Base-by-base conservation (phyloP, 2,888 invertebrate genomes). In the Linnaemya vulpina region DNA sequence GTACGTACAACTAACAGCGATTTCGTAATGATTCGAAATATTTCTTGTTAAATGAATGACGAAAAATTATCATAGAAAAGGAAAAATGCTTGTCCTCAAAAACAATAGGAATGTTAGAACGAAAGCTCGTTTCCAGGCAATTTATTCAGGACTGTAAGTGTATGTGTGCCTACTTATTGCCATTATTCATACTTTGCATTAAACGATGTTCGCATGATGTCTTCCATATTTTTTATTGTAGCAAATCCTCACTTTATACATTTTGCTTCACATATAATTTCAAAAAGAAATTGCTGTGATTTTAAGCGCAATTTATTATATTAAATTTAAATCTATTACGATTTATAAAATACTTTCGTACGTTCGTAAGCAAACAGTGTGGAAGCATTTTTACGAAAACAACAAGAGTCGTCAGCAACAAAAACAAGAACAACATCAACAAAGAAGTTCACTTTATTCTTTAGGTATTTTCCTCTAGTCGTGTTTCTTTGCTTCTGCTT, bases 321-420 rank as follows among this genome's bases (percentile, higher is more conserved):
- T 79, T 63, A 79, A 80, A 80, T 80, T 76, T 55, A 79, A 84
- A 84, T 84, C 84, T 80, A 76, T 84, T 84, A 62, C 73, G 71
- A 71, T 76, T 76, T 84, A 75, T 46, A 63, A 67, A 71, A 68
- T 46, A 58, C 55, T 60, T 63, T 2, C 68, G 22, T 25, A 63
- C 35, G n/a, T 15, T 55, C 53, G 15, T 38, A 73, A 40, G n/a
- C 20, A 68, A 60, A 3, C 30, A 70, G 3, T 7, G 35, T 58
- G 11, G 35, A n/a, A 58, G 8, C 15, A 13, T n/a, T 30, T 67
- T 17, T 62, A 22, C 49, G 67, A 60, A 60, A 73, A 65, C 40
- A 73, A 62, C 65, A 43, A 55, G 20, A 43, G 20, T 30, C 58
- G 17, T 15, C 9, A 62, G 25, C 38, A 55, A 53, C 1, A 43